Evolutionary conservation across 2,888 invertebrate genomes (phyloP), one percentile per base, ranked within the genome.

Genomic region (Sesia apiformis): DNA sequence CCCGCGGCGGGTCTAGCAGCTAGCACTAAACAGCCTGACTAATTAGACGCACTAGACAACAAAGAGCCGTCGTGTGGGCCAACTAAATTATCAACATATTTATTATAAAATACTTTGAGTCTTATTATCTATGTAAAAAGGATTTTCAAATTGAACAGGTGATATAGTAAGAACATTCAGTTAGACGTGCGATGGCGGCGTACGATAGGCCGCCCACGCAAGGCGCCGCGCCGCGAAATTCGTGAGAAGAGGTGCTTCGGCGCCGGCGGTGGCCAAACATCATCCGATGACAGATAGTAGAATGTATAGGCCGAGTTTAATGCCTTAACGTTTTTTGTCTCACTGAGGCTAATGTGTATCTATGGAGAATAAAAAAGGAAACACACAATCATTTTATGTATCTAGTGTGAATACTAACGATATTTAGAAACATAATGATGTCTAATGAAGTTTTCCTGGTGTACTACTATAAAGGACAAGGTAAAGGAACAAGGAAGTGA

Each of bases 11-110:
- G 76, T 74, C 75, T 73, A 75, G 76, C 71, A 78, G 84, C 75
- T 73, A 75, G 76, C 71, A 78, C 85, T 87, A 86, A 88, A 82
- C 83, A 83, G 85, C 70, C 83, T 85, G 86, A 87, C 88, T 89
- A 89, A 88, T 89, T 87, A 89, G 88, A 82, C 76, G 83, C 81
- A 82, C 85, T 81, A 80, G 74, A 77, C 81, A 85, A 87, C 84
- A 85, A 86, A 84, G 78, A 72, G 73, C 74, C 69, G 76, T 74
- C 69, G 67, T 66, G 58, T 63, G 65, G 60, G 62, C 60, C 61
- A 66, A 66, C 63, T 69, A 70, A 67, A 64, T 70, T 62, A 52
- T 58, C 23, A 50, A 63, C 56, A 55, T 54, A 56, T 60, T 55
- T 58, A 54, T 72, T 63, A 52, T 59, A 56, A 42, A 53, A 57